Base-by-base conservation (phyloP, 2,113 vertebrate species). In the Spea multiplicata region DNA sequence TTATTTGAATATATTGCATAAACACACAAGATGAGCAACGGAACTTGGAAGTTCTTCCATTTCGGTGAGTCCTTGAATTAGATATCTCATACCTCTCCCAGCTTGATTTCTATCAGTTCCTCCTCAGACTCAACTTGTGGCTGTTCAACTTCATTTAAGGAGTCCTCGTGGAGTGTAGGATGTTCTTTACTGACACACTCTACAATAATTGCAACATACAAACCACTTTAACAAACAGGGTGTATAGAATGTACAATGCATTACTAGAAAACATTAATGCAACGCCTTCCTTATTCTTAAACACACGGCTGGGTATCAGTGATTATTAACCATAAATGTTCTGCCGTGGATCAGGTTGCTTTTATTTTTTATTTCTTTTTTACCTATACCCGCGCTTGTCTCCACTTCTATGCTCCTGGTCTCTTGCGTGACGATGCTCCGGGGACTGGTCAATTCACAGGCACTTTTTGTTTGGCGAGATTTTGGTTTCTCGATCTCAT, bases 11-110 rank as follows among this genome's bases (percentile, higher is more conserved):
- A 12, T 53, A 12, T 12, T 53, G 50, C 50, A 12, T 53, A 53
- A 53, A 53, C 50, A 12, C 50, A 12, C 50, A 8, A 8, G 50
- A 53, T 53, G 10, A 53, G 3, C 3, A 53, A 53, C 10, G 50
- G 50, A 8, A 53, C 6, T 53, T 30, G 30, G 30, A 30, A 30
- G 30, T 30, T 30, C 1, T 30, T 30, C 30, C 30, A 30, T 30
- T 30, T 30, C 2, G 2, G 30, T 2, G 30, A 30, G 30, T 30
- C 30, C 30, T 30, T 30, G 6, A 53, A 53, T 13, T 61, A 61
- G 59, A 61, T 7, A 44, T 48, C n/a, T 46, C 14, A 86, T 84
- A 93, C 92, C 92, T 93, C 85, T 66, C 91, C 90, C 83, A 92
- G 81, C 0, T 70, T 82, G 72, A 93, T 88, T 85, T 93, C 92